Evolutionary conservation across 2,888 invertebrate species (phyloP).

Genomic region (Nysson spinosus): DNA sequence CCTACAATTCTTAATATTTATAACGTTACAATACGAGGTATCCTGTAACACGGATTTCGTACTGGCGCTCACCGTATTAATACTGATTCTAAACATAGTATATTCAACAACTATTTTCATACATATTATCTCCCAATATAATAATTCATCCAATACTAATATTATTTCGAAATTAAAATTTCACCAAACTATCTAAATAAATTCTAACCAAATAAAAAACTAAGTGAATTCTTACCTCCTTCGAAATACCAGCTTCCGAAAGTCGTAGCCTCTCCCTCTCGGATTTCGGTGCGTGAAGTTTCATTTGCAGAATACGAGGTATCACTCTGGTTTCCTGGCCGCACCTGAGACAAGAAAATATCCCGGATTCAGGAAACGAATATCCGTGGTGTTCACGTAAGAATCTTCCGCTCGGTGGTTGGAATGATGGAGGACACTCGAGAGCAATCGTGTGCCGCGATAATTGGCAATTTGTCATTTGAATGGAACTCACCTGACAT

Average conservation of each 20-base stretch:
- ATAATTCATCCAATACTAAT: too few species aligned
- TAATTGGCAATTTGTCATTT: constrained; percentile 38
- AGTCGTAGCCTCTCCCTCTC: constrained; percentile 94
- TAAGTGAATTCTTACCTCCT: constrained; percentile 82
- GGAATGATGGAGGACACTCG: constrained; percentile 3
- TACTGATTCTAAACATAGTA: too few species aligned
- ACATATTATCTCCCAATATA: too few species aligned
- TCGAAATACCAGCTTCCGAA: constrained; percentile 95
- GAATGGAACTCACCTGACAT: constrained; percentile 84
- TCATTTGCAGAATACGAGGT: constrained; percentile 96
- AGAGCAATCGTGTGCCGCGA: constrained; percentile 21
- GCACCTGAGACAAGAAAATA: constrained; percentile 81
- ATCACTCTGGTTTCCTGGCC: constrained; percentile 98
- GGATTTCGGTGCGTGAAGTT: constrained; percentile 96
- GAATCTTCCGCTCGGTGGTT: background rate
- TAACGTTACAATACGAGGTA: too few species aligned
- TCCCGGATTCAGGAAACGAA: background rate
- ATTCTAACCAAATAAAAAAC: too few species aligned
- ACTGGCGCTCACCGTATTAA: too few species aligned
- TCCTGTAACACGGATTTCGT: too few species aligned
- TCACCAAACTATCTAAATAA: too few species aligned
- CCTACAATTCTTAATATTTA: too few species aligned
- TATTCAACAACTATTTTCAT: too few species aligned
- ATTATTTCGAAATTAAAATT: too few species aligned
- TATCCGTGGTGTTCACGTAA: background rate